Evolutionary conservation across 2,113 vertebrate species (phyloP).

Genomic region (Steatornis caripensis): DNA sequence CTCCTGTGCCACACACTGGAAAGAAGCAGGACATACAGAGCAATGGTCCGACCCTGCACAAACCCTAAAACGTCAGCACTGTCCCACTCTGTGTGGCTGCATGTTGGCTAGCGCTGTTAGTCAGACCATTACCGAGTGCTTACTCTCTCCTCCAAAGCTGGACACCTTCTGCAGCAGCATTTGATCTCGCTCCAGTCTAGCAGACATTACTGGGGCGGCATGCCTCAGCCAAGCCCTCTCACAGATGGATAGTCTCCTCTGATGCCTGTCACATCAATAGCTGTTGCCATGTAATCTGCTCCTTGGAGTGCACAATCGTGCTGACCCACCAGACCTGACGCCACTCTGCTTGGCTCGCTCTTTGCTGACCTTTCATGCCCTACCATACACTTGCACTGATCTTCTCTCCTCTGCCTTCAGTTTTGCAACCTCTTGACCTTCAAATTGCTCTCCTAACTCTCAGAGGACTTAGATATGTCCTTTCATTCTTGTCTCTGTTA

Average conservation of each 20-base stretch:
- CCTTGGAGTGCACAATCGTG: rapidly evolving
- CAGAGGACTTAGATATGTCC: not conserved
- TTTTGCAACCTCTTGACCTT: not conserved
- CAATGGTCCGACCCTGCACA: not conserved
- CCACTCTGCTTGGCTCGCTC: not conserved
- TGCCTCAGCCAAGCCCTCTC: not conserved
- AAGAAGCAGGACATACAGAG: not conserved
- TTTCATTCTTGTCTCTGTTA: not conserved
- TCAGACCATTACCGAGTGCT: not conserved
- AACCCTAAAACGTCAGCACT: not conserved
- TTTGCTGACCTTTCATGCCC: not conserved
- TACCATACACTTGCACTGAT: not conserved
- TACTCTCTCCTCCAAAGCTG: not conserved
- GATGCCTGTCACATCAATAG: not conserved
- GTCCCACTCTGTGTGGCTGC: not conserved
- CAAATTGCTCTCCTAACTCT: not conserved
- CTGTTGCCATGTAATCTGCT: not conserved
- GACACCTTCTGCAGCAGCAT: not conserved
- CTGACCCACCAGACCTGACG: not conserved
- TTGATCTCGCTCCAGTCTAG: not conserved
- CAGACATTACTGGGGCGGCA: not conserved
- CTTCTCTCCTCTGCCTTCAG: not conserved
- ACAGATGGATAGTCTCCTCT: not conserved
- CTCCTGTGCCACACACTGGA: not conserved
- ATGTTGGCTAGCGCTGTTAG: too few species aligned